A percentile compares a stretch with the other conserved stretches of the same genome.
Evolutionary conservation across 2,797 vertebrate species (phyloP).

Genomic region (Pangasius mekongensis): DNA sequence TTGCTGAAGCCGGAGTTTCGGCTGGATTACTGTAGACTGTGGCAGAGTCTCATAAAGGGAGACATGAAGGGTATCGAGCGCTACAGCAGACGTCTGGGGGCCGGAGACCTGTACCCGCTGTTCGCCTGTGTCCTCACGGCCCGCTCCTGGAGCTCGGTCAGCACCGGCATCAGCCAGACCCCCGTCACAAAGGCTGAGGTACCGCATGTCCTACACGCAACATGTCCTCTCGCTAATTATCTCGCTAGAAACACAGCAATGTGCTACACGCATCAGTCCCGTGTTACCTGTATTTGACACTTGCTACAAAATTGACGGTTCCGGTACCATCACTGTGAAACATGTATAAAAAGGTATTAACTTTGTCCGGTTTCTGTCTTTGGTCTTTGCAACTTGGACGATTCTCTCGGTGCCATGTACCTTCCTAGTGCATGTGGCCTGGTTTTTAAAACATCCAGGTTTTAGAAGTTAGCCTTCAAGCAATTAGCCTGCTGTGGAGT

Average conservation of each 20-base stretch:
- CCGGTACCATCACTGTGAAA: not conserved
- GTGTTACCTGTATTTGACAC: not conserved
- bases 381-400: not conserved
- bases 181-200: constrained; percentile 86
- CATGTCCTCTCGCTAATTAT: not conserved
- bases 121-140: constrained; percentile 93
- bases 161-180: constrained; percentile 81
- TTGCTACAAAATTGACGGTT: not conserved
- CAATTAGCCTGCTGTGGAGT: too few relatives aligned
- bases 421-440: not conserved
- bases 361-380: not conserved
- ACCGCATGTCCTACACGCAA: constrained; percentile 1
- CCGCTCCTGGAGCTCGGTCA: constrained; percentile 90
- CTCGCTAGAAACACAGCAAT: not conserved
- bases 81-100: constrained; percentile 86
- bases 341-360: not conserved
- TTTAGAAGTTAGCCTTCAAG: not conserved
- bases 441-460: not conserved
- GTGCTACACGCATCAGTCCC: not conserved
- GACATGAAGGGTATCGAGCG: constrained; percentile 85
- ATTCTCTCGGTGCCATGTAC: not conserved
- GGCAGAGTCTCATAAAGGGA: constrained; percentile 89
- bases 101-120: constrained; percentile 88
- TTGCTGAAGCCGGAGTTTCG: constrained; percentile 86
- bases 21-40: constrained; percentile 90